phyloP scores from a whole-genome alignment of 2,797 vertebrate genomes.

The Sebastes iracundus region DNA sequence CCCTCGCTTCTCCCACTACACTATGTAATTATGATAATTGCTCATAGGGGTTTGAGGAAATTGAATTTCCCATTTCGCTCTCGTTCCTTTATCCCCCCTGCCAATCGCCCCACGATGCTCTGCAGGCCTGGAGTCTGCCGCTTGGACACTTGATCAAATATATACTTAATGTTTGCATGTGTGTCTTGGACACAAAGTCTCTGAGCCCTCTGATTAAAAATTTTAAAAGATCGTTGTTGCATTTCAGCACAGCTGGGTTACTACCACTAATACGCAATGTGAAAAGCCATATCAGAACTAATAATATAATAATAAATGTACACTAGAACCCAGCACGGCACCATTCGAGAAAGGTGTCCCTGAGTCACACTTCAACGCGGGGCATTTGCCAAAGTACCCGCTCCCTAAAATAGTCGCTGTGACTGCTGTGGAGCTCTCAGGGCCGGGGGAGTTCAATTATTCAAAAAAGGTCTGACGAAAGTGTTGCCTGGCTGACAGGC shows the following conservation, averaged over 20 bases:
- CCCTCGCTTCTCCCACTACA: constrained; percentile 44
- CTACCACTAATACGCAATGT: neutral
- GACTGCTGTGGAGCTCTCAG: constrained; percentile 22
- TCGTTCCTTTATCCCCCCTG: constrained; percentile 29
- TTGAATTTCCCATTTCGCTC: constrained; percentile 67
- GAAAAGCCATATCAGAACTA: neutral
- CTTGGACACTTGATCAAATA: constrained; percentile 30
- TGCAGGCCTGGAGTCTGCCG: constrained; percentile 11
- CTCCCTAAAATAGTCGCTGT: constrained; percentile 48
- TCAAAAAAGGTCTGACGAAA: constrained; percentile 63
- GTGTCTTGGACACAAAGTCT: neutral
- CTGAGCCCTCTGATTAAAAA: neutral
- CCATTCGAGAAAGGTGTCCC: constrained; percentile 1
- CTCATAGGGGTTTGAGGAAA: constrained; percentile 67
- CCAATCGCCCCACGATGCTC: neutral
- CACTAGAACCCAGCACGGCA: neutral
- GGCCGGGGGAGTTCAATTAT: constrained; percentile 63
- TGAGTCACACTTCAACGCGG: constrained; percentile 38
- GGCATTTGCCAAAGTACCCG: constrained; percentile 40
- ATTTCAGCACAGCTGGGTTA: neutral
- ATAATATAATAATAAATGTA: constrained; percentile 4
- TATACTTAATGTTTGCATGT: constrained; percentile 16
- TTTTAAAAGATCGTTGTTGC: neutral
- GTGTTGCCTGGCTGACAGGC: constrained; percentile 52
- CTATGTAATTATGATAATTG: constrained; percentile 76